Conservation (phyloP, 2,888 invertebrate species). For the Cheilosia urbana region DNA sequence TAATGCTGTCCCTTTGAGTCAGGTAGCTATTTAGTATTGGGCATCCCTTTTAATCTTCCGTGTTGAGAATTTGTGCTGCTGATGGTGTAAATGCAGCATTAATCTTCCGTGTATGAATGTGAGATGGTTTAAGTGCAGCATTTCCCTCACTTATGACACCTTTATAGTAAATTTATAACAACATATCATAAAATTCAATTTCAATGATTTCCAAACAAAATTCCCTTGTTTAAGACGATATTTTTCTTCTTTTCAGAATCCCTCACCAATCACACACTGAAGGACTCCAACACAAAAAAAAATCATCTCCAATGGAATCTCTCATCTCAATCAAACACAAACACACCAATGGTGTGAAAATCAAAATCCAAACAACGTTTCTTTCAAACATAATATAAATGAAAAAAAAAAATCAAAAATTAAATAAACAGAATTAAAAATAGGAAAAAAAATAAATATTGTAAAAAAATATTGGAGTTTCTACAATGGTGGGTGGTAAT, state of each 20-base stretch:
- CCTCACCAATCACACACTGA: not conserved
- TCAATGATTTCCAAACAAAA: too few relatives aligned
- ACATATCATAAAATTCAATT: too few relatives aligned
- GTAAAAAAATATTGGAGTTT: slow-evolving; percentile 1
- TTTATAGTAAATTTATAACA: too few relatives aligned
- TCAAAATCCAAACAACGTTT: slow-evolving; percentile 12
- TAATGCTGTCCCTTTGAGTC: too few relatives aligned
- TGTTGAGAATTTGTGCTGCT: too few relatives aligned
- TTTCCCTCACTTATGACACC: too few relatives aligned
- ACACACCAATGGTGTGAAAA: slow-evolving; percentile 18
- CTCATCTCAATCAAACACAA: not conserved
- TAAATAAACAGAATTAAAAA: slow-evolving; percentile 11
- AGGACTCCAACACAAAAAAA: not conserved
- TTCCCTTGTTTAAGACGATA: too few relatives aligned
- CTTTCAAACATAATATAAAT: not conserved
- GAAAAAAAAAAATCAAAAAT: not conserved
- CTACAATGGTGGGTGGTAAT: slow-evolving; percentile 52
- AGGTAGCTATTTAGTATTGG: too few relatives aligned
- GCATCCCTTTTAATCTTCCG: too few relatives aligned
- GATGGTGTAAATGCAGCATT: too few relatives aligned
- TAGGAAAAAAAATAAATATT: not conserved
- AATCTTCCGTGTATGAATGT: too few relatives aligned
- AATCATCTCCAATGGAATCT: slow-evolving; percentile 16
- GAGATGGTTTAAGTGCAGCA: too few relatives aligned
- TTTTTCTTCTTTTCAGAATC: slow-evolving; percentile 8